Evolutionary conservation across 2,113 vertebrate genomes (phyloP).

Genomic region (Girardinichthys multiradiatus): DNA sequence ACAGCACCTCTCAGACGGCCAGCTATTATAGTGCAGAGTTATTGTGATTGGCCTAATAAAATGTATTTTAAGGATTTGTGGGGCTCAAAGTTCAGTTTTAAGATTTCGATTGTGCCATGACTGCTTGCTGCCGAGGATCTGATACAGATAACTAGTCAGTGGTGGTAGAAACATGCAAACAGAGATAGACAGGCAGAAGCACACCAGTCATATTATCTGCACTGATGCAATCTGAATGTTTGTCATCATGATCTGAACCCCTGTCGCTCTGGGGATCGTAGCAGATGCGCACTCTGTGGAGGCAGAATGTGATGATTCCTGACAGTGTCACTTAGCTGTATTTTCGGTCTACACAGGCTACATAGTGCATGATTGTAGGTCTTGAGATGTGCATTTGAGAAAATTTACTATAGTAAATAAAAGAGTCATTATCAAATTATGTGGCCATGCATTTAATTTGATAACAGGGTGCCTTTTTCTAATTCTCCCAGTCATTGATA

Average conservation of each 20-base stretch:
- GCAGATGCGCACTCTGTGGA: background rate
- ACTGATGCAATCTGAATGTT: conserved; percentile 47
- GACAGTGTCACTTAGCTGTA: conserved; percentile 16
- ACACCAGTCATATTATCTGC: conserved; percentile 59
- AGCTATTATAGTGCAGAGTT: background rate
- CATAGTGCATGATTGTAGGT: background rate
- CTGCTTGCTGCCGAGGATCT: no score
- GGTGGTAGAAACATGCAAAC: no score
- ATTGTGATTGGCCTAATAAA: background rate
- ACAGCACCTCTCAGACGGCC: background rate
- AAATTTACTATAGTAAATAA: no score
- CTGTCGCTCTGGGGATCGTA: background rate
- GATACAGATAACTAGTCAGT: no score
- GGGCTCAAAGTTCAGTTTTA: background rate
- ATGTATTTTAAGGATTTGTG: no score
- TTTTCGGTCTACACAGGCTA: background rate
- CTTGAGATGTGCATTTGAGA: no score
- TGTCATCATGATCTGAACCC: conserved; percentile 21
- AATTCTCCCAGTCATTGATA: background rate
- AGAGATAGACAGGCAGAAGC: no score
- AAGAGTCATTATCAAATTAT: background rate
- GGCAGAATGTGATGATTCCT: conserved; percentile 4
- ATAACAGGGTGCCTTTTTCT: background rate
- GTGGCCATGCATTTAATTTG: background rate
- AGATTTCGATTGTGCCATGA: background rate